Percentiles rank a stretch among this genome's conserved stretches.
phyloP scores from a whole-genome alignment of 2,113 vertebrate genomes.

The Thymallus thymallus region DNA sequence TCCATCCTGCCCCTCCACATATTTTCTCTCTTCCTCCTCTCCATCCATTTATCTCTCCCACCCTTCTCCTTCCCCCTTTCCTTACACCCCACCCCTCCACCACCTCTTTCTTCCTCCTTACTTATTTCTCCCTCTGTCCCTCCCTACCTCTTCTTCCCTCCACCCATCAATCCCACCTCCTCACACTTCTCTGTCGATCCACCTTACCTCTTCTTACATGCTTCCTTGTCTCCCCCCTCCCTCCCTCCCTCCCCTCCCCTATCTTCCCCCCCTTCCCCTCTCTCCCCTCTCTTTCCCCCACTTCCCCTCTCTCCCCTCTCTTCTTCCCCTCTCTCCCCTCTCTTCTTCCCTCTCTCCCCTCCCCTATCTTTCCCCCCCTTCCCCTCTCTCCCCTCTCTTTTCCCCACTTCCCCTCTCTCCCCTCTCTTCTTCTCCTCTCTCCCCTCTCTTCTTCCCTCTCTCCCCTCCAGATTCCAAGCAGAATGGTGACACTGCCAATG shows the following conservation, averaged over 20 bases:
- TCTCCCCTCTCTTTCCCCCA: background rate
- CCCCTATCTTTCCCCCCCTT: background rate
- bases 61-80: background rate
- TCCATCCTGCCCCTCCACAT: conserved; percentile 18
- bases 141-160: background rate
- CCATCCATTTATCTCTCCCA: background rate
- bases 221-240: background rate
- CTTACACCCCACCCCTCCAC: background rate
- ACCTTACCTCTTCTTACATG: background rate
- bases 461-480: conserved; percentile 88
- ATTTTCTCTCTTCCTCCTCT: no score
- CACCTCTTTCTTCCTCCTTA: background rate
- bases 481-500: conserved; percentile 95
- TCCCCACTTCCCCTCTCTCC: background rate
- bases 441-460: no score
- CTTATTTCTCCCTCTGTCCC: conserved; percentile 3
- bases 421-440: background rate
- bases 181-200: conserved; percentile 22
- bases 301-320: background rate
- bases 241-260: background rate
- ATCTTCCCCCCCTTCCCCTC: background rate
- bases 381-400: background rate
- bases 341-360: background rate
- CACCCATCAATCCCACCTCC: background rate
- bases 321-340: background rate